These are phyloP conservation scores for Poeciliopsis presidionis DNA, from an alignment of 2,797 vertebrate species.

Conservation along the genomic window DNA sequence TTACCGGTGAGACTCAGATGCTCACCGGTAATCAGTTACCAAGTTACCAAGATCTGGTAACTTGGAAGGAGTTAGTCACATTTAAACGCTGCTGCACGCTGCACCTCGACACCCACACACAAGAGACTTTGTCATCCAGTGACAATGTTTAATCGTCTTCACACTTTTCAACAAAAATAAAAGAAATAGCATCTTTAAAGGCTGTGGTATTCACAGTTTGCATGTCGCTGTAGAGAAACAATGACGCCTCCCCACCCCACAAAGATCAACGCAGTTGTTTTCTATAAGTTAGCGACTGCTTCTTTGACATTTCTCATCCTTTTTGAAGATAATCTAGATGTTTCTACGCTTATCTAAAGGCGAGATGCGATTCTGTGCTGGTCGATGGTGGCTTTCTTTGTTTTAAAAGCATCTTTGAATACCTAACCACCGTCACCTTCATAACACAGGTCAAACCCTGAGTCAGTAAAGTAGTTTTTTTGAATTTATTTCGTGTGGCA, in stretches of 20 bases:
- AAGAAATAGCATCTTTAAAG: not conserved
- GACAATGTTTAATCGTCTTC: not conserved
- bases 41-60: not conserved
- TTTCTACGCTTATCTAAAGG: not conserved
- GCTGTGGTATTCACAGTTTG: not conserved
- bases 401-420: not conserved
- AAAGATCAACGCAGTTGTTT: not conserved
- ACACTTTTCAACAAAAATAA: not conserved
- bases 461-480: not conserved
- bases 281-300: not conserved
- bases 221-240: not conserved
- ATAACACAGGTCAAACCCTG: not conserved
- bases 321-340: not conserved
- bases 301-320: not conserved
- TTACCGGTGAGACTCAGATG: not conserved
- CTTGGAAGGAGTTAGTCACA: not conserved
- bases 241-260: fast-evolving
- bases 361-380: not conserved
- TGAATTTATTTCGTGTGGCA: not conserved
- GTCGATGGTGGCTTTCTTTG: not conserved
- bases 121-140: not conserved
- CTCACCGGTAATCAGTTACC: too few relatives aligned
- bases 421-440: not conserved
- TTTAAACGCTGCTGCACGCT: not conserved
- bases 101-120: not conserved